Conservation (phyloP, 2,888 invertebrate species). For the Dryomyza anilis region DNA sequence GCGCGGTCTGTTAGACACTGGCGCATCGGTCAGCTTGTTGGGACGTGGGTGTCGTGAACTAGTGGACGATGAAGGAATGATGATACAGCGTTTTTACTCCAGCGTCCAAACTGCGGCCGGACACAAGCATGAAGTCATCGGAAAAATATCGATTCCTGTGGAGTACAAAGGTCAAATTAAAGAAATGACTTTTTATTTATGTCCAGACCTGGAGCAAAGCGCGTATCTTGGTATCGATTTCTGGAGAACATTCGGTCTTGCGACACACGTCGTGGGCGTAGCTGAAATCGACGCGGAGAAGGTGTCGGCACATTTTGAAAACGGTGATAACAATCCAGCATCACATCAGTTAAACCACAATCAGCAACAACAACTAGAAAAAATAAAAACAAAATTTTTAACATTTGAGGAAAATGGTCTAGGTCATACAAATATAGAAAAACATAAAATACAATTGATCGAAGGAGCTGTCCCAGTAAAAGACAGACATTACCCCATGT, state of each 20-base stretch:
- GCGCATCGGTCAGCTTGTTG: too few species aligned
- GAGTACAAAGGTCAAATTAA: neutral
- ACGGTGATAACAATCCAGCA: neutral
- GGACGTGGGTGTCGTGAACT: too few species aligned
- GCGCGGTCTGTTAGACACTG: too few species aligned
- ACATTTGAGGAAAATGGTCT: too few species aligned
- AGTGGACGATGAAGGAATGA: neutral
- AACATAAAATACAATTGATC: too few species aligned
- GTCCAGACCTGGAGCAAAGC: conserved; percentile 17
- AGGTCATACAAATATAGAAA: too few species aligned
- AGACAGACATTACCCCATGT: too few species aligned
- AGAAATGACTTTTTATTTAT: conserved; percentile 1
- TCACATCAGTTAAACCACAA: neutral
- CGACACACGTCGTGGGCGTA: conserved; percentile 3
- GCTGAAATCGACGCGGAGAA: neutral
- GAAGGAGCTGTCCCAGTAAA: too few species aligned
- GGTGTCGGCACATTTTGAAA: neutral
- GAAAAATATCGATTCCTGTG: neutral
- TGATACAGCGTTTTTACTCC: neutral
- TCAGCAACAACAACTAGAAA: conserved; percentile 5
- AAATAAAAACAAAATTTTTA: too few species aligned
- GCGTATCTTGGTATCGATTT: too few species aligned
- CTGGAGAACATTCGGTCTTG: conserved; percentile 22
- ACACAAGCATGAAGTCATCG: neutral
- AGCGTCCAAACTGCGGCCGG: conserved; percentile 20